A percentile compares a stretch with the other conserved stretches of the same genome.
These are phyloP conservation scores for Cuniculus paca DNA, from an alignment of 2,797 vertebrate species.

Conservation along the genomic window DNA sequence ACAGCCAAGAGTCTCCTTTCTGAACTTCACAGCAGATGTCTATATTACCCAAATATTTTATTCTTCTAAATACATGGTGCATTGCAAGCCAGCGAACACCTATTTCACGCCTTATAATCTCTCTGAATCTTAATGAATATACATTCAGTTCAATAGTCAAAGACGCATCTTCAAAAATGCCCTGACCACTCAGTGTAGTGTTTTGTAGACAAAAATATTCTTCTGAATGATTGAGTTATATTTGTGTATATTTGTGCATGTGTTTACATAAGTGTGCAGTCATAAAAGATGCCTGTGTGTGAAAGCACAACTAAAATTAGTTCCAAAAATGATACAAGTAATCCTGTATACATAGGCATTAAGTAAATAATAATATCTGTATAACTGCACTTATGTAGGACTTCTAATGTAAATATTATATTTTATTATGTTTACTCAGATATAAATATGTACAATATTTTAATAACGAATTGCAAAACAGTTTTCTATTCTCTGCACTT, in stretches of 20 bases:
- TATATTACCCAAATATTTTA: not conserved
- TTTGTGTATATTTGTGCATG: not conserved
- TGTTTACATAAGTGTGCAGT: not conserved
- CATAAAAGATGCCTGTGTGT: not conserved
- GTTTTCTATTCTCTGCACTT: not conserved
- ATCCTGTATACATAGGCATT: not conserved
- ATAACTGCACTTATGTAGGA: not conserved
- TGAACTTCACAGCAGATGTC: not conserved
- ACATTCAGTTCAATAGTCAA: conserved; percentile 28
- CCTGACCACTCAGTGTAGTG: not conserved
- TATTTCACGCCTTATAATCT: not conserved
- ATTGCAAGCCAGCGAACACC: not conserved
- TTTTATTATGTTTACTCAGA: not conserved
- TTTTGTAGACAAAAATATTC: not conserved
- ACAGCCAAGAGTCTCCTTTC: not conserved
- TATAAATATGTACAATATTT: not conserved
- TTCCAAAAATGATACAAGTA: not conserved
- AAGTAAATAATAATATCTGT: not conserved
- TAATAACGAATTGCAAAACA: not conserved
- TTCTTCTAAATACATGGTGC: not conserved
- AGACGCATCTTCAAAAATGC: not conserved
- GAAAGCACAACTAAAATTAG: not conserved
- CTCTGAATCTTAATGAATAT: not conserved
- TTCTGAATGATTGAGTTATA: not conserved
- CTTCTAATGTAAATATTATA: conserved; percentile 14